These are phyloP conservation scores for Temnopleurus reevesii DNA, from an alignment of 53 echinoderm and acorn worm genomes.

Conservation along the genomic window DNA sequence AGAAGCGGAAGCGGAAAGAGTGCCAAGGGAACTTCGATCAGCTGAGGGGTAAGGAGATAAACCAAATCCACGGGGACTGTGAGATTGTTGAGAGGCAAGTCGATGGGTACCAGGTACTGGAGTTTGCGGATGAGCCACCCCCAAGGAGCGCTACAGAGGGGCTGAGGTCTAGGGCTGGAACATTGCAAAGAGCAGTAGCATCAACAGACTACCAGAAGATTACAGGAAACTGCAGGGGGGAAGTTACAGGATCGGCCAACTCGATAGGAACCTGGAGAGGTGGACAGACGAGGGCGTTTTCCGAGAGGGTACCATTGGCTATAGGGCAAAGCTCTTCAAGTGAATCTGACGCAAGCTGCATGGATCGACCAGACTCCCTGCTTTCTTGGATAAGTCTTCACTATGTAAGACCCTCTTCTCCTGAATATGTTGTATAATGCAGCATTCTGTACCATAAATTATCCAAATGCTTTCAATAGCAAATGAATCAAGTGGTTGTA, in stretches of 20 bases:
- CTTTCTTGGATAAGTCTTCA: conserved; percentile 82
- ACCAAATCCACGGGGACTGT: not conserved
- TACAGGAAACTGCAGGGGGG: too few species aligned
- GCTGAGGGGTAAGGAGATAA: not conserved
- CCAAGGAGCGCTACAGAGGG: not conserved
- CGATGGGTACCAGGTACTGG: conserved; percentile 30
- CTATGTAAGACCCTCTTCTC: conserved; percentile 57
- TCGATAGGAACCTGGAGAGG: not conserved
- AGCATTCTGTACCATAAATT: too few species aligned
- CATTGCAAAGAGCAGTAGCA: not conserved
- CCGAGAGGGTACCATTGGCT: not conserved
- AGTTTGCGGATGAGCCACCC: not conserved
- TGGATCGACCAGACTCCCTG: conserved; percentile 68
- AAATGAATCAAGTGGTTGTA: too few species aligned
- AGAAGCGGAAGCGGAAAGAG: not conserved
- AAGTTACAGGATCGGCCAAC: too few species aligned
- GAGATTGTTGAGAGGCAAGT: not conserved
- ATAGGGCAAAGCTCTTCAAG: conserved; percentile 4
- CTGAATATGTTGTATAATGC: too few species aligned
- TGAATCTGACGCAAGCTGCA: conserved; percentile 34
- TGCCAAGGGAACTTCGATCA: not conserved
- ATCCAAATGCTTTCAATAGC: too few species aligned
- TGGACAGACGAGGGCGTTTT: not conserved
- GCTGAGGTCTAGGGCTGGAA: not conserved
- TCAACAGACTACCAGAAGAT: too few species aligned